Percentiles rank a stretch among this genome's conserved stretches.
phyloP scores from a whole-genome alignment of 92 coral and sea anemone genomes.

The Paramuricea clavata region DNA sequence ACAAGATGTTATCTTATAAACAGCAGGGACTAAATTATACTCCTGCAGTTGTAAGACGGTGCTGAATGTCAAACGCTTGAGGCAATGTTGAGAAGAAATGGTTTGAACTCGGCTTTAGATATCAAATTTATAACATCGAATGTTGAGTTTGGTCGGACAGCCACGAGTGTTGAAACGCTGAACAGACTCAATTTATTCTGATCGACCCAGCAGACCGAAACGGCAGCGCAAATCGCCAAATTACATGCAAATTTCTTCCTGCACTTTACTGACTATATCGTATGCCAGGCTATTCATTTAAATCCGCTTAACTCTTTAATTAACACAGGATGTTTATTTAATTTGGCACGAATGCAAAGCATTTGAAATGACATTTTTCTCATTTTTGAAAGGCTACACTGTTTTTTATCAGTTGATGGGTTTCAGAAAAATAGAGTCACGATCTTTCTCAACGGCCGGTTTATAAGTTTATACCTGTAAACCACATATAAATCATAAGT shows the following conservation, averaged over 20 bases:
- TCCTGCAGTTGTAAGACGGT: background rate
- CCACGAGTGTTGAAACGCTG: background rate
- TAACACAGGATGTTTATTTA: background rate
- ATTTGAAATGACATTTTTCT: background rate
- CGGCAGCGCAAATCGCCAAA: too few relatives aligned
- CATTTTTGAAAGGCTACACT: too few relatives aligned
- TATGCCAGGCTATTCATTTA: background rate
- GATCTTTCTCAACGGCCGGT: too few relatives aligned
- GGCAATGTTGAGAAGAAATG: background rate
- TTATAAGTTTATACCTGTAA: too few relatives aligned
- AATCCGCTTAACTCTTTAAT: background rate
- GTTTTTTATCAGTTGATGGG: too few relatives aligned
- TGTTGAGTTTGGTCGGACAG: background rate
- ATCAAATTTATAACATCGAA: background rate
- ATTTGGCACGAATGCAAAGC: background rate
- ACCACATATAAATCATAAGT: too few relatives aligned
- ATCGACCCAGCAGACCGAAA: background rate
- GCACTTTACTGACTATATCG: too few relatives aligned
- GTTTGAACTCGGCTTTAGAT: background rate
- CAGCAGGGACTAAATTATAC: slow-evolving; percentile 9
- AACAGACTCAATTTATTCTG: background rate
- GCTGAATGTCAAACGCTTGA: background rate
- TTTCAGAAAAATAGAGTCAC: too few relatives aligned
- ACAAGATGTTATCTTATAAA: background rate
- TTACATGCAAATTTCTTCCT: background rate